phyloP scores from a whole-genome alignment of 2,888 invertebrate species.

The Erebia palarica region DNA sequence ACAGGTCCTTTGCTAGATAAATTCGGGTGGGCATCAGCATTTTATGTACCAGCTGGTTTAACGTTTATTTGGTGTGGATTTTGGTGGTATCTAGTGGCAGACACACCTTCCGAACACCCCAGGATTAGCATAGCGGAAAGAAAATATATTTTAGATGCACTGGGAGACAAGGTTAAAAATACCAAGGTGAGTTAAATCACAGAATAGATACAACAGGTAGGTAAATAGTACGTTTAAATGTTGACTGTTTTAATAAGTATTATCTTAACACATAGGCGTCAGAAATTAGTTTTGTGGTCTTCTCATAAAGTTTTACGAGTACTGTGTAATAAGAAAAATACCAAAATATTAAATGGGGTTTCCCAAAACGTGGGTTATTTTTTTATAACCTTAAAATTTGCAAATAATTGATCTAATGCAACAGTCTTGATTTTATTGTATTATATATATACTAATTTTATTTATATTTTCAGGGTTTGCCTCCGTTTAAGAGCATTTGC shows the following conservation, averaged over 20 bases:
- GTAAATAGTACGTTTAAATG: too few species aligned
- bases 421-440: not conserved
- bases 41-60: conserved; percentile 84
- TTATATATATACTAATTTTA: not conserved
- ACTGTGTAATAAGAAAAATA: not conserved
- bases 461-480: conserved; percentile 78
- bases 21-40: conserved; percentile 86
- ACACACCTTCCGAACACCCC: conserved; percentile 84
- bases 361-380: not conserved
- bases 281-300: conserved; percentile 23
- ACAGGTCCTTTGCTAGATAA: conserved; percentile 84
- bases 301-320: conserved; percentile 1
- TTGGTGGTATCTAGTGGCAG: conserved; percentile 85
- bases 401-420: not conserved
- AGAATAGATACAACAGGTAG: too few species aligned
- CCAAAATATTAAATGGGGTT: not conserved
- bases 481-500: conserved; percentile 84
- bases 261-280: conserved; percentile 29
- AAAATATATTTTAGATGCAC: conserved; percentile 83
- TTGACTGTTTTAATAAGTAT: conserved; percentile 30
- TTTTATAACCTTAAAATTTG: not conserved
- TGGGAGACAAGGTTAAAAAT: conserved; percentile 81
- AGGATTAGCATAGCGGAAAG: conserved; percentile 84
- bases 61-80: conserved; percentile 79
- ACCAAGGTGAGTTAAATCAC: conserved; percentile 80